Evolutionary conservation across 2,113 vertebrate genomes (phyloP).

Genomic region (Chroicocephalus ridibundus): DNA sequence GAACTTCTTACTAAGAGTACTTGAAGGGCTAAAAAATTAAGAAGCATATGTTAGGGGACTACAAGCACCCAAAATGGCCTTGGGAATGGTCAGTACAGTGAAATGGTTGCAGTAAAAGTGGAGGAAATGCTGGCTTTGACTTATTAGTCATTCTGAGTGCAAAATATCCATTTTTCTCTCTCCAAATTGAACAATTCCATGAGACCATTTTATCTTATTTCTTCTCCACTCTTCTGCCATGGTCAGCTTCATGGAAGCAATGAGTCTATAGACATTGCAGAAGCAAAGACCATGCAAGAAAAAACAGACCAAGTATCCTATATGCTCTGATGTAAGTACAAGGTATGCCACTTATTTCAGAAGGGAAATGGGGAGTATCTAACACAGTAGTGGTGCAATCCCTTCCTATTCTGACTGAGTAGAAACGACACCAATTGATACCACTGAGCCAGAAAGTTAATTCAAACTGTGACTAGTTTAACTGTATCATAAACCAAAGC

Average conservation of each 20-base stretch:
- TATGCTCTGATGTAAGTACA: not conserved
- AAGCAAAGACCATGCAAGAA: not conserved
- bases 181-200: not conserved
- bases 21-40: not conserved
- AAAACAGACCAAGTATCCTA: not conserved
- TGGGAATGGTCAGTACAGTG: not conserved
- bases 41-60: rapidly evolving
- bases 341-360: not conserved
- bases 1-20: not conserved
- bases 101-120: not conserved
- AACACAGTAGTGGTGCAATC: not conserved
- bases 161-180: not conserved
- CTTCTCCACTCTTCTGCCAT: not conserved
- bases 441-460: not conserved
- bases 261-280: not conserved
- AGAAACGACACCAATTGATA: not conserved
- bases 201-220: not conserved
- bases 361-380: not conserved
- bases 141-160: not conserved
- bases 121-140: not conserved
- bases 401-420: not conserved
- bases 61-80: not conserved
- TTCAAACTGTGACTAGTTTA: not conserved
- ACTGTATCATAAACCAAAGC: not conserved
- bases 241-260: not conserved